Evolutionary conservation across 2,113 vertebrate species (phyloP), one percentile per base, ranked within the genome.

Genomic region (Burhinus oedicnemus): DNA sequence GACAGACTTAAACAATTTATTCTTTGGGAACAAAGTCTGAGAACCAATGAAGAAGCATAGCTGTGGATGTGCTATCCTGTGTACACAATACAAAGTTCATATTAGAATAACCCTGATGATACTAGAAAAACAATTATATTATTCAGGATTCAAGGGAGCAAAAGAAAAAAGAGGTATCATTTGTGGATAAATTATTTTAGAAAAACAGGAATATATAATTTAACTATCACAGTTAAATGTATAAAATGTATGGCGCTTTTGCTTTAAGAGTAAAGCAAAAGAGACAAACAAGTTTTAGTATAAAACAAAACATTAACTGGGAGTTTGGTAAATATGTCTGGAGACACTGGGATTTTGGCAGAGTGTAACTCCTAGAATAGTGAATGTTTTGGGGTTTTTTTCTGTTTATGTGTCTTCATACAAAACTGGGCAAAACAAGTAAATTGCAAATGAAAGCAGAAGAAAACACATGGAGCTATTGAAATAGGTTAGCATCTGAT

Each of bases 331-430:
- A 95, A 87, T 88, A 74, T 68, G 29, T 91, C 82, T 94, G 64
- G 45, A 93, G 83, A 69, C 79, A 90, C n/a, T 61, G 45, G 44
- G 54, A 87, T 95, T 97, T 97, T 96, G 92, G 83, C 93, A 93
- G 76, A 91, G 52, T 44, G 18, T 85, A 91, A 69, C 29, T 93
- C 85, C 38, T 79, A 89, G 83, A 76, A 92, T 66, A 94, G 84
- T 85, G 92, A 95, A 77, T 91, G 44, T 38, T 69, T 71, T n/a
- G 40, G 40, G 40, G 8, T 96, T 36, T 62, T 62, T 85, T 93
- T 71, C 78, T 86, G 69, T 95, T 94, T 94, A 83, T 83, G 51
- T 61, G 36, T 60, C 62, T 89, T 89, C n/a, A 52, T 34, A 65
- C 27, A 77, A 91, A 89, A 83, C 68, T 77, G 42, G 57, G 66